phyloP scores from a whole-genome alignment of 2,888 invertebrate species.

The Volucella inflata region DNA sequence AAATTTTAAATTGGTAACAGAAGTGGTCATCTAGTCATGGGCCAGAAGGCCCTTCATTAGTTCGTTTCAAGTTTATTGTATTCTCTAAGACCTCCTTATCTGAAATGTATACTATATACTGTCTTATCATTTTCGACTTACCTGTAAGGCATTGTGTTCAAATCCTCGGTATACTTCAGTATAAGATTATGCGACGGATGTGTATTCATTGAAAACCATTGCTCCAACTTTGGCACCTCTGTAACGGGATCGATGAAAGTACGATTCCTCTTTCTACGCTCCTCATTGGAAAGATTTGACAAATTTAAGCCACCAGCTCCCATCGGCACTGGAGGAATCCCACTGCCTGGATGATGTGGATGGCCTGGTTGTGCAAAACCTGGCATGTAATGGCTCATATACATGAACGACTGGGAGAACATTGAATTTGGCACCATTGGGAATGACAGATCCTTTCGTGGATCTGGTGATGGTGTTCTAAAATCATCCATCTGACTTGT shows the following conservation, averaged over 20 bases:
- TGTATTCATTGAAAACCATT: slow-evolving; percentile 98
- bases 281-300: slow-evolving; percentile 89
- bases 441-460: slow-evolving; percentile 88
- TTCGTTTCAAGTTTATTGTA: too few species aligned
- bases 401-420: slow-evolving; percentile 95
- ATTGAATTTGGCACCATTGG: slow-evolving; percentile 94
- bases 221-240: slow-evolving; percentile 96
- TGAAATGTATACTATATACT: slow-evolving; percentile 3
- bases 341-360: slow-evolving; percentile 81
- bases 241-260: slow-evolving; percentile 99
- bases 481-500: slow-evolving; percentile 83
- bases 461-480: slow-evolving; percentile 82
- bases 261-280: slow-evolving; percentile 96
- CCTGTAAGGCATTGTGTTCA: slow-evolving; percentile 97
- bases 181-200: slow-evolving; percentile 99
- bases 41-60: too few species aligned
- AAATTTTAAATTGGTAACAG: too few species aligned
- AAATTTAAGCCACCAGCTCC: slow-evolving; percentile 86
- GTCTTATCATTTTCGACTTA: slow-evolving; percentile 76
- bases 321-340: slow-evolving; percentile 84
- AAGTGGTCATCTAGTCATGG: too few species aligned
- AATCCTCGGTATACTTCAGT: slow-evolving; percentile 97
- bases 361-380: slow-evolving; percentile 85
- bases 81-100: neutral
- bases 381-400: slow-evolving; percentile 94